Evolutionary conservation across 2,113 vertebrate species (phyloP).

Genomic region (Hucho hucho): DNA sequence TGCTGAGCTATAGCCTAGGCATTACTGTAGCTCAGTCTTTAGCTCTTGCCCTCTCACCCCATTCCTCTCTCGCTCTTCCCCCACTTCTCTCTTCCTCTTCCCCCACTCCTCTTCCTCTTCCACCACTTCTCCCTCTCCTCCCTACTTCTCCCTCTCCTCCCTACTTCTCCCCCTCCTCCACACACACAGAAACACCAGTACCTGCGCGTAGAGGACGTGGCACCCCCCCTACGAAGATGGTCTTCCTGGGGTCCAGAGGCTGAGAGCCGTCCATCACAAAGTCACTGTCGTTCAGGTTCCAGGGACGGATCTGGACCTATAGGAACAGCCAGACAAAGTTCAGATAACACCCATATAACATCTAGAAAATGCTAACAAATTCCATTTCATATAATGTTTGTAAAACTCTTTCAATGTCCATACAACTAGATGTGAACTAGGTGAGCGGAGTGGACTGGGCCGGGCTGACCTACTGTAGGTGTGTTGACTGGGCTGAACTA

Average conservation of each 20-base stretch:
- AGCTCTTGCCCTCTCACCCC: too few species aligned
- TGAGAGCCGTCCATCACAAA: constrained; percentile 99
- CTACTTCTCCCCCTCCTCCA: not conserved
- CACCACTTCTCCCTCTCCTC: too few species aligned
- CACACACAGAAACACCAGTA: constrained; percentile 50
- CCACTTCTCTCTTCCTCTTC: too few species aligned
- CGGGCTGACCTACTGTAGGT: too few species aligned
- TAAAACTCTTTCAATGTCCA: not conserved
- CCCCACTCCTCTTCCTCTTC: too few species aligned
- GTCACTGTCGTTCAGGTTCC: constrained; percentile 99
- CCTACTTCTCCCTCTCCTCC: too few species aligned
- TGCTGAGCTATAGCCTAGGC: not conserved
- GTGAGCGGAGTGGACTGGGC: too few species aligned
- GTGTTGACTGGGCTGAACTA: too few species aligned
- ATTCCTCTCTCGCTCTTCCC: too few species aligned
- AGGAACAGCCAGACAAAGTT: not conserved
- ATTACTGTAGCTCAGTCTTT: not conserved
- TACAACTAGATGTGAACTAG: not conserved
- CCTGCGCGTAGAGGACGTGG: constrained; percentile 96
- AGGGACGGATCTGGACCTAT: constrained; percentile 97
- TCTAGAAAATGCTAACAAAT: not conserved
- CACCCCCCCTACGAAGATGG: constrained; percentile 98
- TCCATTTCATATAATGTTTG: too few species aligned
- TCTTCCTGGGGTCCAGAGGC: constrained; percentile 96
- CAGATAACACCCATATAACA: not conserved